phyloP scores from a whole-genome alignment of 2,888 invertebrate genomes.

The Drosophila longiperda region DNA sequence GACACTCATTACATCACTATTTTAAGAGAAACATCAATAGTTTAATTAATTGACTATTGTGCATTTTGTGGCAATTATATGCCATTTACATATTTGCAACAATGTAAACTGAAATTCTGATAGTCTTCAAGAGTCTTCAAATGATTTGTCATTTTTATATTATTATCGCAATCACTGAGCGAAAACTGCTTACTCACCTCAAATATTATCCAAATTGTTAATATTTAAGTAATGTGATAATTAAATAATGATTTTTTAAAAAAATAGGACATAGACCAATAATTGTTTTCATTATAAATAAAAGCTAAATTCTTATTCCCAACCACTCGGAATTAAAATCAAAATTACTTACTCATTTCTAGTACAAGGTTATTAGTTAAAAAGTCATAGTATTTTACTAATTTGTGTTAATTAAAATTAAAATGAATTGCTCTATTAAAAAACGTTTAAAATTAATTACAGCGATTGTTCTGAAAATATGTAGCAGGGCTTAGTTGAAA shows the following conservation, averaged over 20 bases:
- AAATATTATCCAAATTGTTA: background rate
- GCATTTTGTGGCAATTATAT: constrained; percentile 6
- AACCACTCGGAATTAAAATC: background rate
- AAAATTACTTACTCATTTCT: background rate
- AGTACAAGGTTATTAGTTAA: background rate
- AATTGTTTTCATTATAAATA: background rate
- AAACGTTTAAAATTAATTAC: too few species aligned
- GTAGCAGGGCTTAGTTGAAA: background rate
- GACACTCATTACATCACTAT: constrained; percentile 33
- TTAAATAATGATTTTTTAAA: too few species aligned
- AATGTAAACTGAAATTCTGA: background rate
- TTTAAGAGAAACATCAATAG: background rate
- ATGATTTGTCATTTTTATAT: background rate
- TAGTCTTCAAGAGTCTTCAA: background rate
- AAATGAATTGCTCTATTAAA: background rate
- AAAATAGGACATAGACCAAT: background rate
- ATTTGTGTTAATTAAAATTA: background rate
- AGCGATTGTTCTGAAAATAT: background rate
- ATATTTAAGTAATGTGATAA: background rate
- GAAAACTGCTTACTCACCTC: background rate
- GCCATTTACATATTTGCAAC: background rate
- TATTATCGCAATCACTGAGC: background rate
- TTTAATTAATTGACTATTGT: constrained; percentile 6
- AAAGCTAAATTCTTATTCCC: background rate
- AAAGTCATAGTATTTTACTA: background rate